Conservation (phyloP, 2,797 vertebrate species). For the Euthynnus affinis region DNA sequence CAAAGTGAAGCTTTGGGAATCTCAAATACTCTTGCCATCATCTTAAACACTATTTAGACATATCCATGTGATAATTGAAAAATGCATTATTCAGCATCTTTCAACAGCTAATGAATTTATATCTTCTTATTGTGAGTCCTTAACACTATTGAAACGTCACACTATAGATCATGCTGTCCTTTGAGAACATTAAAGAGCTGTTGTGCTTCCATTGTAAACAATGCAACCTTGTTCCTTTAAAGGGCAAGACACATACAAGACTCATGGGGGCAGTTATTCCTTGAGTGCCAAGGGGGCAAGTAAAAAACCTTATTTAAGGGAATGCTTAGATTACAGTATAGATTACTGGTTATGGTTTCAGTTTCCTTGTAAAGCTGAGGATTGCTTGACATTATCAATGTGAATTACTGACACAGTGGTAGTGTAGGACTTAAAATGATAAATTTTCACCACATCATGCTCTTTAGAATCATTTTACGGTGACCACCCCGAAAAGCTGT, state of each 20-base stretch:
- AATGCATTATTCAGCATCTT: conserved; percentile 28
- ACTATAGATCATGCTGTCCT: conserved; percentile 53
- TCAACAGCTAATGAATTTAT: not conserved
- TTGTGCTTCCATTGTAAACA: conserved; percentile 63
- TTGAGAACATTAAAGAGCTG: conserved; percentile 49
- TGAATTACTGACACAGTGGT: conserved; percentile 38
- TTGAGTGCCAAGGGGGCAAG: conserved; percentile 47
- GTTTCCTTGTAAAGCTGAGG: conserved; percentile 43
- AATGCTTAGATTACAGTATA: conserved; percentile 41
- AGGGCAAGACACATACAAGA: conserved; percentile 60
- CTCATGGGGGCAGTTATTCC: conserved; percentile 63
- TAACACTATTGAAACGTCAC: conserved; percentile 24
- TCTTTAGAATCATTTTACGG: conserved; percentile 18
- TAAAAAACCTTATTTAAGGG: conserved; percentile 31
- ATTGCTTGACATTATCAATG: conserved; percentile 48
- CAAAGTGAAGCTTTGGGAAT: conserved; percentile 28
- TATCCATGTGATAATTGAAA: conserved; percentile 7
- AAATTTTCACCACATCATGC: not conserved
- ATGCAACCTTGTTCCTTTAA: conserved; percentile 70
- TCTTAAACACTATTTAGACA: not conserved
- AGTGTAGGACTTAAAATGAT: conserved; percentile 32
- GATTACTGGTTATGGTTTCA: conserved; percentile 57
- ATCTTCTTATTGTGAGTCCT: conserved; percentile 3
- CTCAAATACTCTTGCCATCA: conserved; percentile 7
- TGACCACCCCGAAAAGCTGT: conserved; percentile 4